Conservation (phyloP, 2,888 invertebrate species). For the Dryadula phaetusa region DNA sequence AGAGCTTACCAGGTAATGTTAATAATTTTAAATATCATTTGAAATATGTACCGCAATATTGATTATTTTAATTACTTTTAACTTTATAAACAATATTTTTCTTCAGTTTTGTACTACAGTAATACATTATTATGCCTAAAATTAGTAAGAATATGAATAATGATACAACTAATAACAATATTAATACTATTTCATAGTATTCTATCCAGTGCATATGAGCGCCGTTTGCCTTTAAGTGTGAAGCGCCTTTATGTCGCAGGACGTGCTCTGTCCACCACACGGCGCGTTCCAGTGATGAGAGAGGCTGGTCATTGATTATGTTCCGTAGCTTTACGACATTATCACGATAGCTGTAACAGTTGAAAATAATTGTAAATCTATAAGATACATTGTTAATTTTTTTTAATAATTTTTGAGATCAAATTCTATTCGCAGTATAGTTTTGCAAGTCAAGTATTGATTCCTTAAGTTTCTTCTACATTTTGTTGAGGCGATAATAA, state of each 20-base stretch:
- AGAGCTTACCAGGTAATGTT: too few relatives aligned
- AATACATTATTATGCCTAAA: background rate
- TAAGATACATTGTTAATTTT: too few relatives aligned
- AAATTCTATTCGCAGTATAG: too few relatives aligned
- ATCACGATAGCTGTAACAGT: slow-evolving; percentile 43
- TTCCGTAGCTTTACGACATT: slow-evolving; percentile 41
- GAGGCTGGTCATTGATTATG: slow-evolving; percentile 44
- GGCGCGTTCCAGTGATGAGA: slow-evolving; percentile 43
- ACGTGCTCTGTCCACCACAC: slow-evolving; percentile 49
- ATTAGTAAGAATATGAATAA: background rate
- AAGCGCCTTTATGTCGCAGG: slow-evolving; percentile 44
- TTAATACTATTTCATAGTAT: slow-evolving; percentile 20
- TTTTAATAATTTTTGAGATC: too few relatives aligned
- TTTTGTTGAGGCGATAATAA: too few relatives aligned
- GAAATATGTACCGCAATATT: too few relatives aligned
- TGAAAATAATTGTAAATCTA: too few relatives aligned
- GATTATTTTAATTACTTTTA: background rate
- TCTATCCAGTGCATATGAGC: slow-evolving; percentile 11
- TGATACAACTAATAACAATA: background rate
- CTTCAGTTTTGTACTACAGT: background rate
- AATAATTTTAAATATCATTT: too few relatives aligned
- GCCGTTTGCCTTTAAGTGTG: background rate
- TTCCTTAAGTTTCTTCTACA: too few relatives aligned
- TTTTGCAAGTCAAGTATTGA: too few relatives aligned
- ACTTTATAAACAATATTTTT: background rate